Base-by-base conservation (phyloP, 2,113 vertebrate species). In the Mustela lutreola region DNA sequence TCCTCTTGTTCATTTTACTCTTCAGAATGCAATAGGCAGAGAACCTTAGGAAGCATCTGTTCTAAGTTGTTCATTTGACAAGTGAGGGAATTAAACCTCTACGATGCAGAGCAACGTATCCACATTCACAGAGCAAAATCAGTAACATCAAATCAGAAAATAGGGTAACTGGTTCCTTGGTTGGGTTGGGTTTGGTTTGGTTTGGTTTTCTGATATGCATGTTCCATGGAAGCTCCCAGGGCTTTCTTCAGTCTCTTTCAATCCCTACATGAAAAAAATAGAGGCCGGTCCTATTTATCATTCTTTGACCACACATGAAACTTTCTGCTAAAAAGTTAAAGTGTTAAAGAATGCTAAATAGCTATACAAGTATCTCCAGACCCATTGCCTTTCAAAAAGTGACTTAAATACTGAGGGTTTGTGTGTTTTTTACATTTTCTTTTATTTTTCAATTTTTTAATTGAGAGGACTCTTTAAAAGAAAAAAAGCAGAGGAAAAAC, bases 31-130 rank as follows among this genome's bases (percentile, higher is more conserved):
- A 81, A 42, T 48, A 79, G 53, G 84, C 67, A 76, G 83, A 71
- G 83, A 90, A 80, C 7, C 15, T 91, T 82, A 82, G 33, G 67
- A 93, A 87, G 58, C 33, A 78, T 84, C 58, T 82, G 71, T 81
- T 91, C 45, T 81, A 87, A 71, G n/a, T 31, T 92, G 65, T 78
- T 97, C 76, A 79, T 45, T 97, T 97, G 94, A 83, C 53, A 91
- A 39, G 7, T 82, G 39, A 92, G 50, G 39, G 70, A 79, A 84
- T 89, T 81, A 84, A 96, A 73, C 7, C 18, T 58, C 24, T 10
- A 33, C 56, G 50, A 71, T 79, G 11, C 33, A 75, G 50, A 85
- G 11, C 82, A 89, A 83, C 33, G 33, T 84, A 91, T 79, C 31
- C 83, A 79, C 76, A 62, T 4, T 95, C 39, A 56, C 18, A 79